Conservation (phyloP, 2,113 vertebrate species). For the Nesoenas mayeri region DNA sequence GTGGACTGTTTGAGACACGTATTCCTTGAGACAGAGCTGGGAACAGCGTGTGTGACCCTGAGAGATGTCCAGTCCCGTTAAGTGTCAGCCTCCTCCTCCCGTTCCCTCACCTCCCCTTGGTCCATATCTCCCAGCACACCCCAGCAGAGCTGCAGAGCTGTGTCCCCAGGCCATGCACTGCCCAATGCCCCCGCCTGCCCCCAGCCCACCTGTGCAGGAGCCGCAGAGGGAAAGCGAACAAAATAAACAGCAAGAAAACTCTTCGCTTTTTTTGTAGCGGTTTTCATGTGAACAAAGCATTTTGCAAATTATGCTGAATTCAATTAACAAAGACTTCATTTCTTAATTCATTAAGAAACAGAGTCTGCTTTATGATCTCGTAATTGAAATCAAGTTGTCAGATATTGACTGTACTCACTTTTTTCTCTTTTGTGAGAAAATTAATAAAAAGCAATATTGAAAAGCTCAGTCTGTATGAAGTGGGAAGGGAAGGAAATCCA, state of each 20-base stretch:
- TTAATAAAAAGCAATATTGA: background rate
- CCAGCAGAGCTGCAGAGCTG: background rate
- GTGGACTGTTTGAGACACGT: background rate
- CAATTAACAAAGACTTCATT: background rate
- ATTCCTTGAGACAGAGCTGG: background rate
- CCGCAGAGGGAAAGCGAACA: background rate
- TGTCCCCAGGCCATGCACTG: background rate
- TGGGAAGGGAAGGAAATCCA: background rate
- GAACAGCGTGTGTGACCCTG: background rate
- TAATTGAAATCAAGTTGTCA: conserved; percentile 10
- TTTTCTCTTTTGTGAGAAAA: conserved; percentile 17
- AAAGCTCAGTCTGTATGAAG: background rate
- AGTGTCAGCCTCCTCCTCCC: background rate
- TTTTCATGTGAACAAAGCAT: background rate
- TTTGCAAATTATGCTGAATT: background rate
- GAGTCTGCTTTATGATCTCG: background rate
- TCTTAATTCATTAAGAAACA: conserved; percentile 33
- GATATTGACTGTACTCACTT: background rate
- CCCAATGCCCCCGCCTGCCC: background rate
- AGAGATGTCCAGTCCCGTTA: fast-evolving
- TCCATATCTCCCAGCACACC: background rate
- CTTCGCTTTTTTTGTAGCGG: fast-evolving
- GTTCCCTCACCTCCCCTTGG: background rate
- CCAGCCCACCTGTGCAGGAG: background rate
- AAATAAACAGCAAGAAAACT: background rate